Evolutionary conservation across 2,888 invertebrate species (phyloP).

Genomic region (Ditylenchus weischeri): DNA sequence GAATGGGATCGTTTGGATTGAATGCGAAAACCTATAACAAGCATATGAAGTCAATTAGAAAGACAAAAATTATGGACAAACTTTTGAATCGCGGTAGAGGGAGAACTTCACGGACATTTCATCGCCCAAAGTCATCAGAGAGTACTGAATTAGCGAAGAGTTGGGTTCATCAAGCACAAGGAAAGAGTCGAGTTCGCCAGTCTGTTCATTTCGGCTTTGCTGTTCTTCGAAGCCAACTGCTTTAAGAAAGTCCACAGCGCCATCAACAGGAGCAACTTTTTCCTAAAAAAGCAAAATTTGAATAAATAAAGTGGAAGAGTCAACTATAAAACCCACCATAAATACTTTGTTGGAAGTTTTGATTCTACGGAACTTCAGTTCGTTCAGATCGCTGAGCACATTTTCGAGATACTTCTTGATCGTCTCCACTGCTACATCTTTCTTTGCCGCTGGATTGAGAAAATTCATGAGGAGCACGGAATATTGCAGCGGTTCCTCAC

Average conservation of each 20-base stretch:
- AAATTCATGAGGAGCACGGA: slow-evolving; percentile 86
- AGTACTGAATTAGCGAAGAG: slow-evolving; percentile 23
- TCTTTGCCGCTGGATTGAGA: slow-evolving; percentile 70
- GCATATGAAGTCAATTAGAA: neutral
- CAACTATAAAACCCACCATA: slow-evolving; percentile 59
- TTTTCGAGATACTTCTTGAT: slow-evolving; percentile 85
- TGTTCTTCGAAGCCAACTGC: slow-evolving; percentile 68
- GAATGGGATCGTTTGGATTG: slow-evolving; percentile 36
- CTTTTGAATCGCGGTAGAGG: slow-evolving; percentile 78
- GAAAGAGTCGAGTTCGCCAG: slow-evolving; percentile 53
- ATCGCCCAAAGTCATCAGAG: neutral
- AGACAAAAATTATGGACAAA: slow-evolving; percentile 20
- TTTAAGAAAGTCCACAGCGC: slow-evolving; percentile 38
- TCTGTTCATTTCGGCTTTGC: slow-evolving; percentile 42
- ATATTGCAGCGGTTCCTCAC: slow-evolving; percentile 77
- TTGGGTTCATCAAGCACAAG: slow-evolving; percentile 40
- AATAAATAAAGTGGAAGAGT: neutral
- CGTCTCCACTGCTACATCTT: slow-evolving; percentile 76
- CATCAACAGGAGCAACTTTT: slow-evolving; percentile 32
- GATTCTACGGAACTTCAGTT: slow-evolving; percentile 85
- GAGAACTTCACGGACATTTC: slow-evolving; percentile 71
- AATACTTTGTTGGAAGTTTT: slow-evolving; percentile 78
- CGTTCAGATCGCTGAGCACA: slow-evolving; percentile 76
- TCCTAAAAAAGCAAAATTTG: slow-evolving; percentile 30
- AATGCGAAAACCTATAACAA: slow-evolving; percentile 38